Evolutionary conservation across 2,113 vertebrate species (phyloP).

Genomic region (Laticauda colubrina): DNA sequence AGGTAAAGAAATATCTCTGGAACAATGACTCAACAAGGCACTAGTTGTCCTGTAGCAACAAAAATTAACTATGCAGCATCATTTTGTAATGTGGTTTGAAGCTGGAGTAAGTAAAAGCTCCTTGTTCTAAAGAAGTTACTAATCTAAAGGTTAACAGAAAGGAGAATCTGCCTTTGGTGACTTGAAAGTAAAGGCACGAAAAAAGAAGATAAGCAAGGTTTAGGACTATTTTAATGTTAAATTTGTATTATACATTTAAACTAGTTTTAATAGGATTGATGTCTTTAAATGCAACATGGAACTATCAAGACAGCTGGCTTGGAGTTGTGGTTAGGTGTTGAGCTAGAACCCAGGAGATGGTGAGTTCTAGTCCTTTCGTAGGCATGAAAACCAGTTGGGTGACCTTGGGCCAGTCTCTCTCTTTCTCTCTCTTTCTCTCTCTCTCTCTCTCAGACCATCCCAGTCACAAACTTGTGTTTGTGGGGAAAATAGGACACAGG

Average conservation of each 20-base stretch:
- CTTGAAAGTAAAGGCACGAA: background rate
- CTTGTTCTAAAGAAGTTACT: background rate
- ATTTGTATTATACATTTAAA: background rate
- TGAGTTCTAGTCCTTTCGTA: background rate
- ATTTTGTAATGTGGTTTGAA: background rate
- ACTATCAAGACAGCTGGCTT: background rate
- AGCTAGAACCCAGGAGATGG: background rate
- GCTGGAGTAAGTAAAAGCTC: background rate
- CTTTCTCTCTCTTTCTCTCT: no score
- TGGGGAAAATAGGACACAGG: background rate
- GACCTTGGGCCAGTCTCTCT: no score
- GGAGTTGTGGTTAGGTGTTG: background rate
- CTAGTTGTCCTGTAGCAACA: background rate
- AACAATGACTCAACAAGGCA: background rate
- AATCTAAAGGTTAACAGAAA: background rate
- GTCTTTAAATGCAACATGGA: no score
- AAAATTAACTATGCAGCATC: background rate
- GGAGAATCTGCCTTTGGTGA: background rate
- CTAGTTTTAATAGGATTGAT: background rate
- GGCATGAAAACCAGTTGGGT: background rate
- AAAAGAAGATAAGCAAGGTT: background rate
- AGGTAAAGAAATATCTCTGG: background rate
- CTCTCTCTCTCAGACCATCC: background rate
- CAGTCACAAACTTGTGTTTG: background rate
- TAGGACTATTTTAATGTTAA: background rate